Base-by-base conservation (phyloP, 2,888 invertebrate species). In the Tachina fera region DNA sequence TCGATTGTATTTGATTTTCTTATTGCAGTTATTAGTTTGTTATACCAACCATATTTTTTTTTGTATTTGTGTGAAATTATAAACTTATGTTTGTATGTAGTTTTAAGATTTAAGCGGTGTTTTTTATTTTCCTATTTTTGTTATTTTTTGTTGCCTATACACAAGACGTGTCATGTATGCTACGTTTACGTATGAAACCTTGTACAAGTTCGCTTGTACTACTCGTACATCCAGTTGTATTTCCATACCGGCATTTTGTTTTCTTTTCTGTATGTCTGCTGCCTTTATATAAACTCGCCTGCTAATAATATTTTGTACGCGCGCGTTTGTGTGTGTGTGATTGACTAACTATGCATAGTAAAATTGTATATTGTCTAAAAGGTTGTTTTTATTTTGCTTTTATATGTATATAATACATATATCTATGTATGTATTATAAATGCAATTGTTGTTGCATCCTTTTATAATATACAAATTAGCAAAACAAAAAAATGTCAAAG, bases 401-500 rank as follows among this genome's bases (percentile, higher is more conserved):
- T 39, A 56, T 70, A 16, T 70, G 56, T 70, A 16, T n/a, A n/a
- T n/a, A n/a, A n/a, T n/a, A n/a, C n/a, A n/a, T n/a, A n/a, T n/a
- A n/a, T n/a, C n/a, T n/a, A n/a, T 4, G 2, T 31, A 31, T 31
- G 31, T 31, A 4, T 49, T 65, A 45, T 41, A 70, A 51, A 13
- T 60, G 63, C 22, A 2, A 53, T 61, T 80, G 63, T 78, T 83
- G 47, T 71, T 81, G 49, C 75, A 67, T 56, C 51, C 39, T 67
- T 78, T 31, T 19, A 3, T 16, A 60, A 31, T 79, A 16, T 84
- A 56, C 13, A 47, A 60, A 45, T 61, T 75, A 22, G 10, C 79
- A 72, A 74, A 74, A 65, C 65, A 82, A 72, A 74, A 74, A 79
- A 79, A 89, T 88, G 84, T 80, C 83, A 85, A 70, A 91, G 91